These are phyloP conservation scores for Poecilia picta DNA, from an alignment of 2,797 vertebrate genomes.

Conservation along the genomic window DNA sequence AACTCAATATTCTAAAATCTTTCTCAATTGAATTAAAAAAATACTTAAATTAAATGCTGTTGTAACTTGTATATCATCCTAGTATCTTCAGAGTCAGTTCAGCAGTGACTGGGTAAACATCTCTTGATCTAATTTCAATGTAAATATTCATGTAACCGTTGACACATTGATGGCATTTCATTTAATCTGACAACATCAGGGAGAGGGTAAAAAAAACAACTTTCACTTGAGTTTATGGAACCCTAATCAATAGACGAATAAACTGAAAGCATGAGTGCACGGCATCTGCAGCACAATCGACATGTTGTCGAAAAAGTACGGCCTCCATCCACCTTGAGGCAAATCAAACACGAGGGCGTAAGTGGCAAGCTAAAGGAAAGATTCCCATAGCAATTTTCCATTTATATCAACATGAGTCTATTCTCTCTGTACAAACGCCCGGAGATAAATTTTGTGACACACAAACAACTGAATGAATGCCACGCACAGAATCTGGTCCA, in stretches of 20 bases:
- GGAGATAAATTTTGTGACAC: constrained; percentile 7
- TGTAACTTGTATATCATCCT: neutral
- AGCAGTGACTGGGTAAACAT: neutral
- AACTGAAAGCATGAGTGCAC: constrained; percentile 43
- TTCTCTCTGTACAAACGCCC: constrained; percentile 14
- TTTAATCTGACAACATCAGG: constrained; percentile 28
- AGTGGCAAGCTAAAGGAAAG: constrained; percentile 31
- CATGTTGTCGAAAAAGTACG: constrained; percentile 41
- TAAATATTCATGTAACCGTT: constrained; percentile 21
- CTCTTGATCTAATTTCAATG: constrained; percentile 2
- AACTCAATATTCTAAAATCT: neutral
- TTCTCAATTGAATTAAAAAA: neutral
- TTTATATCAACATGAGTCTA: constrained; percentile 8
- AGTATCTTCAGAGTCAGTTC: neutral
- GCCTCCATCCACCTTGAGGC: constrained; percentile 1
- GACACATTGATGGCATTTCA: constrained; percentile 30
- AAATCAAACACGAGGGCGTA: constrained; percentile 20
- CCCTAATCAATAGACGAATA: constrained; percentile 48
- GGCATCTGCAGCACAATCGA: constrained; percentile 31
- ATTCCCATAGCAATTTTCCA: constrained; percentile 27
- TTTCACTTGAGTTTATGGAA: constrained; percentile 44
- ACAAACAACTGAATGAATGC: constrained; percentile 29
- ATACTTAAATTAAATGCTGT: neutral
- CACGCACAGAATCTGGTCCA: constrained; percentile 12
- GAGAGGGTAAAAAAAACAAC: constrained; percentile 10